Conservation (phyloP, 2,797 vertebrate genomes). For the Myiotriccus ornatus region DNA sequence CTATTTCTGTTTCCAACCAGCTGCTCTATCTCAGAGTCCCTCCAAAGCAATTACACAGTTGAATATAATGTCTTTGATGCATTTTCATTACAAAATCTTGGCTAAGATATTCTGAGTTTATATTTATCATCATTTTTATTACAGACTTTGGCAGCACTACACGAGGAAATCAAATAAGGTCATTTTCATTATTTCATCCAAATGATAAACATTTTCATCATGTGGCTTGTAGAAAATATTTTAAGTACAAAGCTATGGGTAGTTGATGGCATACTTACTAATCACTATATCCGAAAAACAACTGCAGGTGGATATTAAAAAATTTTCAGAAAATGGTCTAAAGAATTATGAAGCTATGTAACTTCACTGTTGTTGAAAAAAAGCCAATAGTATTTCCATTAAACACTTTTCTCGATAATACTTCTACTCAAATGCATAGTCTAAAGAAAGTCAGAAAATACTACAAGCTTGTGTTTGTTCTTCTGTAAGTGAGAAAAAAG, state of each 20-base stretch:
- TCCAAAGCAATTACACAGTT: neutral
- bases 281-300: neutral
- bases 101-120: neutral
- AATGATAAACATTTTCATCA: neutral
- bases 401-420: neutral
- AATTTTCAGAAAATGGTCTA: neutral
- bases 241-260: neutral
- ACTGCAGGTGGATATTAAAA: neutral
- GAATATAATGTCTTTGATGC: neutral
- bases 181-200: neutral
- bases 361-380: neutral
- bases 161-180: neutral
- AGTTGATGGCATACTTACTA: neutral
- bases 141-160: neutral
- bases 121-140: neutral
- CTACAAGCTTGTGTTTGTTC: neutral
- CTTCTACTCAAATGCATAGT: neutral
- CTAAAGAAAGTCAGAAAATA: neutral
- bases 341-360: neutral
- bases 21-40: neutral
- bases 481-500: neutral
- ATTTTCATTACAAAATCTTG: neutral
- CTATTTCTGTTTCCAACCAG: neutral
- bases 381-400: neutral
- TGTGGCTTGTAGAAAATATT: neutral